Evolutionary conservation across 2,888 invertebrate genomes (phyloP).

Genomic region (Drosophila bunnanda): DNA sequence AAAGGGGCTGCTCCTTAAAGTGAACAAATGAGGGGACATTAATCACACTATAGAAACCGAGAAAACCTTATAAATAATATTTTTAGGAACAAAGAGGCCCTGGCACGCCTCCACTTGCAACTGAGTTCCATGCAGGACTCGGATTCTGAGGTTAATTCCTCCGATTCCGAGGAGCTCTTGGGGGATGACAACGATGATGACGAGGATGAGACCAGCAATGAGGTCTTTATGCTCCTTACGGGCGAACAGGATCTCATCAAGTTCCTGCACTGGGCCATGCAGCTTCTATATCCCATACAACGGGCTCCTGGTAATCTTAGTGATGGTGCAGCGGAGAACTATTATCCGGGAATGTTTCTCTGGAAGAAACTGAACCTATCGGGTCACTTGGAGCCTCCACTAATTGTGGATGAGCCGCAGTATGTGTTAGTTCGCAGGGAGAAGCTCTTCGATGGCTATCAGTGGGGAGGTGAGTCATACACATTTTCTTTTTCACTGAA

Average conservation of each 20-base stretch:
- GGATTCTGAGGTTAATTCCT: constrained; percentile 15
- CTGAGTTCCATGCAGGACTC: constrained; percentile 49
- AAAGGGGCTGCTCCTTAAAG: constrained; percentile 66
- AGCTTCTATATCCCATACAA: constrained; percentile 73
- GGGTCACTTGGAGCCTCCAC: constrained; percentile 81
- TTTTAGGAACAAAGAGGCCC: constrained; percentile 64
- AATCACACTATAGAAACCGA: constrained; percentile 55
- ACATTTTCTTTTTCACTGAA: too few relatives aligned
- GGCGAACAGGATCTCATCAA: constrained; percentile 81
- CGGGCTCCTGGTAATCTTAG: constrained; percentile 37
- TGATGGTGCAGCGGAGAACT: constrained; percentile 65
- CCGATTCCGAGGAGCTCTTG: constrained; percentile 32
- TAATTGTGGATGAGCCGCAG: constrained; percentile 83
- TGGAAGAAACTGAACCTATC: constrained; percentile 83
- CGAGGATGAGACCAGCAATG: constrained; percentile 61
- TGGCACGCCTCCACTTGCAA: constrained; percentile 56
- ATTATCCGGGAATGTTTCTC: constrained; percentile 77
- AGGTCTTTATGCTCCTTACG: constrained; percentile 77
- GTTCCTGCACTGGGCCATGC: constrained; percentile 82
- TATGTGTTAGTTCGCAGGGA: constrained; percentile 82
- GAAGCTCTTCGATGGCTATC: constrained; percentile 57
- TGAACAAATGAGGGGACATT: constrained; percentile 62
- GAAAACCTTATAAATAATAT: constrained; percentile 20
- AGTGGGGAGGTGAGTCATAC: constrained; percentile 63
- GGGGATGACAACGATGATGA: constrained; percentile 26